Evolutionary conservation across 2,888 invertebrate species (phyloP), one percentile per base, ranked within the genome.

Genomic region (Leptopilina myrica): DNA sequence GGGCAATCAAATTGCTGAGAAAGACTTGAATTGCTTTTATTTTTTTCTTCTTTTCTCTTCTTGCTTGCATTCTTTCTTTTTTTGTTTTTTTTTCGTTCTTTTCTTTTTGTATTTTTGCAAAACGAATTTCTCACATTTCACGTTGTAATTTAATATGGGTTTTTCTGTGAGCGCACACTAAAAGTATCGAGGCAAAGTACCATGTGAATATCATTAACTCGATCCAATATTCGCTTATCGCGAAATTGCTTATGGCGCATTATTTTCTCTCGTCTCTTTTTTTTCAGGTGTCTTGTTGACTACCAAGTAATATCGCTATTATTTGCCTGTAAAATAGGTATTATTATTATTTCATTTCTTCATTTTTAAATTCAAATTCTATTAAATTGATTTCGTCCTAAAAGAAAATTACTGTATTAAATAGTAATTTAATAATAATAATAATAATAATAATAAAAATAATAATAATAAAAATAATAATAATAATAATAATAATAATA

Each of bases 91-190:
- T 5, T 43, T 20, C 20, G 20, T 20, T 20, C 20, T 20, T 69
- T 53, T 5, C 6, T 43, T 43, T 8, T 43, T 8, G n/a, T 43
- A 8, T 43, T 69, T 69, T 15, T 49, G 69, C 69, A 53, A 9
- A 69, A 69, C 26, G 53, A 69, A 69, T 69, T 49, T 69, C 49
- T 53, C 49, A 53, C 26, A 53, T 69, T 69, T 69, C 69, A 69
- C 49, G 43, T 49, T 53, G 49, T 69, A 53, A 69, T 69, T 69
- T 69, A 12, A 49, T 69, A 53, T 49, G 14, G 49, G 11, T 14
- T 53, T 26, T 49, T 67, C 49, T 12, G 49, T 11, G 49, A 9
- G 12, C 49, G 11, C 20, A 49, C 49, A 46, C 20, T 7, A 49
- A 67, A 67, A 67, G 46, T 49, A 20, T 20, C 62, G 14, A 7